phyloP scores from a whole-genome alignment of 2,797 vertebrate genomes.

The Clarias platycephalus region DNA sequence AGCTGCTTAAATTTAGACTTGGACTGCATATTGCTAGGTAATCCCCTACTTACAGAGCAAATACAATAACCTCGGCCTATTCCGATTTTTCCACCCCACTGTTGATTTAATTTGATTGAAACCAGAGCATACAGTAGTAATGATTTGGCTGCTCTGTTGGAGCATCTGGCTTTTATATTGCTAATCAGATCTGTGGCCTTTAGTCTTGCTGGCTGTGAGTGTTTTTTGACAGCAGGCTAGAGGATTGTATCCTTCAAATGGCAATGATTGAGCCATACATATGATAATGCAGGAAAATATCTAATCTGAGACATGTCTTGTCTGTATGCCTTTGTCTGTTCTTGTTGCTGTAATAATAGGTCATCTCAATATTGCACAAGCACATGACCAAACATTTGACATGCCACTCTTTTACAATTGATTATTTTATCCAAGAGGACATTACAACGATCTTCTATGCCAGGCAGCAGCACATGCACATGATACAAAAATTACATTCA shows the following conservation, averaged over 20 bases:
- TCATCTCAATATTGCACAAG: constrained; percentile 19
- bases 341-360: constrained; percentile 35
- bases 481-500: constrained; percentile 8
- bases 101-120: constrained; percentile 77
- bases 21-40: constrained; percentile 63
- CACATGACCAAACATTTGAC: constrained; percentile 4
- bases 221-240: constrained; percentile 54
- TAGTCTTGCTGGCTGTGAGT: constrained; percentile 48
- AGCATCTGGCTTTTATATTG: constrained; percentile 69
- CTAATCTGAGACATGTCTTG: constrained; percentile 33
- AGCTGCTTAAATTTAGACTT: constrained; percentile 41
- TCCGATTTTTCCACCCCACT: constrained; percentile 61
- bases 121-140: constrained; percentile 62
- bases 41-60: constrained; percentile 49
- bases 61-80: constrained; percentile 50
- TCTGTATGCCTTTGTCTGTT: constrained; percentile 14
- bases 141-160: constrained; percentile 65
- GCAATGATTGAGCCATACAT: constrained; percentile 52
- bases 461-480: not conserved
- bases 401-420: not conserved
- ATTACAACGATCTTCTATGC: not conserved
- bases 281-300: constrained; percentile 43
- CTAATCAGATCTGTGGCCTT: constrained; percentile 65
- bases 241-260: constrained; percentile 40
- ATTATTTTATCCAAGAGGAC: not conserved